phyloP scores from a whole-genome alignment of 2,113 vertebrate genomes.

The Maccullochella peelii region DNA sequence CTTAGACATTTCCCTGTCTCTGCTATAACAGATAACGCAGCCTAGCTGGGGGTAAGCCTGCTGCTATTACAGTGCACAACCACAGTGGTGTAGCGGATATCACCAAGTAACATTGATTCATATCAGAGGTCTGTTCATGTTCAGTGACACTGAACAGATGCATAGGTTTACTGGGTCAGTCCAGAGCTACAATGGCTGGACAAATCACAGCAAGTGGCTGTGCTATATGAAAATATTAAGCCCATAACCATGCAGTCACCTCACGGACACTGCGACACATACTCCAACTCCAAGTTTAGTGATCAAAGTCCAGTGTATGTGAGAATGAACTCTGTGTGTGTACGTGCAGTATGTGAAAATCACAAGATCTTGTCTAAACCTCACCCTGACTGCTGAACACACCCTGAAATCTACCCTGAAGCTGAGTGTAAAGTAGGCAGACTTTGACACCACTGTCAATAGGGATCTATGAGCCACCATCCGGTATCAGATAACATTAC shows the following conservation, averaged over 20 bases:
- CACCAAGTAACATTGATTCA: slow-evolving; percentile 11
- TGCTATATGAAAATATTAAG: background rate
- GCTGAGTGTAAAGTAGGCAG: slow-evolving; percentile 29
- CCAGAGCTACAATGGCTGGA: background rate
- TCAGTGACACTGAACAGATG: background rate
- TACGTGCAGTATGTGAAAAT: slow-evolving; percentile 33
- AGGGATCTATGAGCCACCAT: slow-evolving; percentile 18
- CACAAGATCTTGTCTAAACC: slow-evolving; percentile 52
- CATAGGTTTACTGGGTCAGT: background rate
- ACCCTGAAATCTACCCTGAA: slow-evolving; percentile 48
- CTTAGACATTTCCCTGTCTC: slow-evolving; percentile 1
- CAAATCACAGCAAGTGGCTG: background rate
- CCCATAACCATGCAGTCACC: slow-evolving; percentile 31
- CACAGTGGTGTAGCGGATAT: slow-evolving; percentile 10
- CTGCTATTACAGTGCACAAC: slow-evolving; percentile 16
- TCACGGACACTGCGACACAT: slow-evolving; percentile 59
- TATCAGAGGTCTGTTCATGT: slow-evolving; percentile 10
- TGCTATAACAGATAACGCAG: background rate
- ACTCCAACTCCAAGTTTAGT: slow-evolving; percentile 29
- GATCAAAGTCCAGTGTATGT: slow-evolving; percentile 64
- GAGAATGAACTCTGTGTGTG: slow-evolving; percentile 20
- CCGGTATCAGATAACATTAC: slow-evolving; percentile 12
- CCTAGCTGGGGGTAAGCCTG: background rate
- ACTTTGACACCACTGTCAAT: slow-evolving; percentile 48
- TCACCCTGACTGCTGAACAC: slow-evolving; percentile 35